Base-by-base conservation (phyloP, 2,113 vertebrate species). In the Callaeas wilsoni region DNA sequence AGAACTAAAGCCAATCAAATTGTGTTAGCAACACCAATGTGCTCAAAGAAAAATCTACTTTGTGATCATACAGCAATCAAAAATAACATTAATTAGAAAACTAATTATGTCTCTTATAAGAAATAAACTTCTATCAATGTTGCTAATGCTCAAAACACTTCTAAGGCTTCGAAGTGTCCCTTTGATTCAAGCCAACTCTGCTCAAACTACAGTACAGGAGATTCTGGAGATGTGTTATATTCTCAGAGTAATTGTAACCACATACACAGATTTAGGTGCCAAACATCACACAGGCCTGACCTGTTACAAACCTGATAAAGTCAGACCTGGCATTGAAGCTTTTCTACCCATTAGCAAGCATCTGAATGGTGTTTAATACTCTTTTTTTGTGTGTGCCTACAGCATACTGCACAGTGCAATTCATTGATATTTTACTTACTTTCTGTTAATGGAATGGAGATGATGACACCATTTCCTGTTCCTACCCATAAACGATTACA, bases 381-480 rank as follows among this genome's bases (percentile, higher is more conserved):
- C 5, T 83, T 63, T 70, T 84, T 86, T 87, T 82, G n/a, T 71
- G 6, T 19, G 49, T 32, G 25, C 67, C 95, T 89, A 96, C 46
- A 96, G 74, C 86, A 93, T 79, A 96, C 71, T 73, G 88, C 77
- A 90, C 46, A 94, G 81, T 55, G 83, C 88, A 90, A 84, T 70
- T 87, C 63, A 79, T 94, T 95, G 55, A 59, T 78, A 42, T 87
- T 87, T 83, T 94, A 98, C 98, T 98, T 98, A 99, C 99, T 98
- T 97, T 99, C 98, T 92, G 98, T 98, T 93, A 99, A 94, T 77
- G 99, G 99, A 97, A 99, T 99, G 94, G 99, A 99, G 97, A 99
- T 99, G 96, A 99, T 99, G 97, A 99, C 99, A 89, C 99, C 99
- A 41, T 99, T 99, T 95, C 99, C 99, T 49, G 99, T 99, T 86